Conservation (phyloP, 1,140 invertebrate species). For the Cherax destructor region DNA sequence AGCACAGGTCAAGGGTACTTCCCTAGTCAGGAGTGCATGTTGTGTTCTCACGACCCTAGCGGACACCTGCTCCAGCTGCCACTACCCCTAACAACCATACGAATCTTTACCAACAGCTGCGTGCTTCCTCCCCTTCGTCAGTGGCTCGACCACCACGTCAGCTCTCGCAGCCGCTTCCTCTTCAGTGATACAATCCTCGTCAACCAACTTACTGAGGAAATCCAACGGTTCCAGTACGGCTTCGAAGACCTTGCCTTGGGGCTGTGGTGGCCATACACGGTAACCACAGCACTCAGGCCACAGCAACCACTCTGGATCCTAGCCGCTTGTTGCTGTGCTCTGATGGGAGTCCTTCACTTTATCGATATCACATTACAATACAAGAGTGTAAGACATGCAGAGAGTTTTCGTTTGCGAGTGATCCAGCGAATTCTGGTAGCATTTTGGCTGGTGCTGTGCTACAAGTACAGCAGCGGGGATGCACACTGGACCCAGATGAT, state of each 20-base stretch:
- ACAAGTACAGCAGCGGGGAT: background rate
- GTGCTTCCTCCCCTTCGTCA: background rate
- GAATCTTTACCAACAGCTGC: background rate
- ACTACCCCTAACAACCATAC: background rate
- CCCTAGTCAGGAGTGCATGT: background rate
- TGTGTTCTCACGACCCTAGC: background rate
- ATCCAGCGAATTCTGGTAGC: background rate
- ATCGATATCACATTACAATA: no score
- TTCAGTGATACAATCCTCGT: background rate
- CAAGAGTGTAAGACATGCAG: no score
- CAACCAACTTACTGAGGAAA: background rate
- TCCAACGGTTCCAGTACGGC: background rate
- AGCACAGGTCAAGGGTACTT: background rate
- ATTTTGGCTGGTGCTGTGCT: background rate
- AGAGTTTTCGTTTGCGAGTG: background rate
- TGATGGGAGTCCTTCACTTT: no score
- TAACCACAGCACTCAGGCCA: background rate
- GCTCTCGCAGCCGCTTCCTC: background rate
- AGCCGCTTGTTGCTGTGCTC: background rate
- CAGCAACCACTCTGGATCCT: background rate
- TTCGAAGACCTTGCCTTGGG: background rate
- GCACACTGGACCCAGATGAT: background rate
- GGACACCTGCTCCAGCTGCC: background rate
- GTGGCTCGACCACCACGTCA: background rate
- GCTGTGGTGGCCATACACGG: background rate